Evolutionary conservation across 1,140 invertebrate genomes (phyloP).

Genomic region (Ips nitidus): DNA sequence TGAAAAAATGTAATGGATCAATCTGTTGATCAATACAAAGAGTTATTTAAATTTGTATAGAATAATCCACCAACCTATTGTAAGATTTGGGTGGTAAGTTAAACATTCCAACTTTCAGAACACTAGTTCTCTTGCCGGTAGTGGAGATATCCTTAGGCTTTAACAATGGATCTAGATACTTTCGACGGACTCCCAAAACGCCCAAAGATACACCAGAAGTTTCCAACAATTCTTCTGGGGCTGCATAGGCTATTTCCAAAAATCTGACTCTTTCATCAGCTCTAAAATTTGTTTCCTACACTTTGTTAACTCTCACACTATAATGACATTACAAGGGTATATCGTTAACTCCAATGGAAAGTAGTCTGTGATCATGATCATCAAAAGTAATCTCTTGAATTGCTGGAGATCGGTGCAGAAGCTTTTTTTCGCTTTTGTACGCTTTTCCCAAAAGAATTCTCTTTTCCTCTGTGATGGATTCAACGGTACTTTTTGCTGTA

Average conservation of each 20-base stretch:
- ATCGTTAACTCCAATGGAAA: slow-evolving; percentile 46
- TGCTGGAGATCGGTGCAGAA: slow-evolving; percentile 45
- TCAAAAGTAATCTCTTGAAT: slow-evolving; percentile 48
- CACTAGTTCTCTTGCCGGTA: slow-evolving; percentile 35
- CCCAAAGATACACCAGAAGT: slow-evolving; percentile 45
- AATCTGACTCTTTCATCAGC: slow-evolving; percentile 41
- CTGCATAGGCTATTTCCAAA: slow-evolving; percentile 46
- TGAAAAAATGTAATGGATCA: slow-evolving; percentile 11
- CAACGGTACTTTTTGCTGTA: slow-evolving; percentile 41
- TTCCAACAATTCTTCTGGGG: slow-evolving; percentile 47
- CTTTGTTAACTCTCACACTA: neutral
- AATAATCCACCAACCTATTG: neutral
- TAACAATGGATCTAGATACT: slow-evolving; percentile 44
- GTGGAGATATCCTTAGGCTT: slow-evolving; percentile 43
- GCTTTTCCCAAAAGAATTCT: slow-evolving; percentile 44
- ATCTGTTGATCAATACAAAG: neutral
- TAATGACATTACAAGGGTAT: slow-evolving; percentile 41
- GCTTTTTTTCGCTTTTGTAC: slow-evolving; percentile 43
- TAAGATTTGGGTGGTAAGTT: slow-evolving; percentile 26
- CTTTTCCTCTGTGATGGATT: slow-evolving; percentile 42
- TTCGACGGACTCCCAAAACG: slow-evolving; percentile 47
- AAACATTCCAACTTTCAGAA: slow-evolving; percentile 40
- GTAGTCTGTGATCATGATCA: slow-evolving; percentile 47
- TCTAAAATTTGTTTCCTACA: slow-evolving; percentile 5
- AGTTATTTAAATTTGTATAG: neutral